Conservation (phyloP, 2,888 invertebrate genomes). For the Ochlodes sylvanus region DNA sequence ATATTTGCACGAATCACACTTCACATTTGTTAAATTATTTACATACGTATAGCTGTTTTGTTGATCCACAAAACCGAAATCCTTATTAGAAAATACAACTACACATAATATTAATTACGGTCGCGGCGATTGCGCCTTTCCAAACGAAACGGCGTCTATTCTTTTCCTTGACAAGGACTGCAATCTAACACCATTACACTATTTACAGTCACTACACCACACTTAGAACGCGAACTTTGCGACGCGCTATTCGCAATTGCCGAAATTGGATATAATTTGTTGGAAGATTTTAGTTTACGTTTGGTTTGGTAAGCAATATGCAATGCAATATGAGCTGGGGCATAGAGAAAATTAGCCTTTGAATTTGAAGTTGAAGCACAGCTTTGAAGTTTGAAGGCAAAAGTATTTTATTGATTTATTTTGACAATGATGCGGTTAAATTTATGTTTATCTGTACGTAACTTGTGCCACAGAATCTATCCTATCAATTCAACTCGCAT, state of each 20-base stretch:
- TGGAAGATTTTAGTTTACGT: not conserved
- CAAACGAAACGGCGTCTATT: not conserved
- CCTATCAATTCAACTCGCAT: too few relatives aligned
- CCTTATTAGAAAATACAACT: constrained; percentile 23
- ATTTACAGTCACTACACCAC: too few relatives aligned
- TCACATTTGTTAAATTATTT: constrained; percentile 31
- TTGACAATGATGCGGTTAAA: too few relatives aligned
- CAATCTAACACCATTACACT: not conserved
- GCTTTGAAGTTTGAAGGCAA: too few relatives aligned
- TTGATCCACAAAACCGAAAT: not conserved
- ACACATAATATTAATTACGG: constrained; percentile 11
- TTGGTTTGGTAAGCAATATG: too few relatives aligned
- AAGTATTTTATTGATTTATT: too few relatives aligned
- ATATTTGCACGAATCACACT: constrained; percentile 23
- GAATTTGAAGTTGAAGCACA: too few relatives aligned
- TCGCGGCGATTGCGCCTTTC: not conserved
- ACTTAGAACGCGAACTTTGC: not conserved
- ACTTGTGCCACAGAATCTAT: too few relatives aligned
- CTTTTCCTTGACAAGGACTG: not conserved
- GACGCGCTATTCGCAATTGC: not conserved
- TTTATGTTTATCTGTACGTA: too few relatives aligned
- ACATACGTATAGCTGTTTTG: not conserved
- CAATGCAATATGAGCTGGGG: not conserved
- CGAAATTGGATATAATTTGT: not conserved
- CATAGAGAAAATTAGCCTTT: not conserved